Conservation (phyloP, 2,888 invertebrate genomes). For the Portevinia maculata region DNA sequence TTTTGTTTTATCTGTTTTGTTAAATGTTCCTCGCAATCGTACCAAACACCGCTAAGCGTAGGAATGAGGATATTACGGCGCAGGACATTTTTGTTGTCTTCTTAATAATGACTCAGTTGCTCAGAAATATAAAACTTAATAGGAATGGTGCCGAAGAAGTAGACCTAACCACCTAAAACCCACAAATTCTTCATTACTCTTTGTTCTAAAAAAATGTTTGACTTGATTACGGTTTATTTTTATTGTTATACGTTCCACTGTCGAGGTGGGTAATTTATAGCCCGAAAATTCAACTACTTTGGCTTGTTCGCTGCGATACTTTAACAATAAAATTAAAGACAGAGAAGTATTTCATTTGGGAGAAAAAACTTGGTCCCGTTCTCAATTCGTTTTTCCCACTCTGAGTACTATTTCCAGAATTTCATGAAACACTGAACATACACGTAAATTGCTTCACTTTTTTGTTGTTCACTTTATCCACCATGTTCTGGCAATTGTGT, state of each 20-base stretch:
- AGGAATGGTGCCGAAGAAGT: too few species aligned
- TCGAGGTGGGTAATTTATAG: conserved; percentile 50
- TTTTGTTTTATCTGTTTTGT: too few species aligned
- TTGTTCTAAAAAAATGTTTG: neutral
- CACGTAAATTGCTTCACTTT: conserved; percentile 21
- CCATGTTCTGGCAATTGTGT: conserved; percentile 10
- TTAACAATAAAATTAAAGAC: conserved; percentile 49
- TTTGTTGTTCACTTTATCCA: conserved; percentile 1
- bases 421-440: conserved; percentile 12
- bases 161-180: too few species aligned
- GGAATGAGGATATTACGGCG: too few species aligned
- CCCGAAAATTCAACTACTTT: neutral
- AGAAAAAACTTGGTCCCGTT: conserved; percentile 11
- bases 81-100: too few species aligned
- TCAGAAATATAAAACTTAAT: too few species aligned
- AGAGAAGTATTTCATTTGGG: conserved; percentile 15
- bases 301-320: conserved; percentile 15
- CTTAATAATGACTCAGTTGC: too few species aligned
- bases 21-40: too few species aligned
- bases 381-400: neutral
- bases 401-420: conserved; percentile 28
- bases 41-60: too few species aligned
- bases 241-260: neutral
- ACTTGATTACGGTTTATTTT: neutral
- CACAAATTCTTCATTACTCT: too few species aligned